Base-by-base conservation (phyloP, 2,113 vertebrate genomes). In the Anguilla rostrata region DNA sequence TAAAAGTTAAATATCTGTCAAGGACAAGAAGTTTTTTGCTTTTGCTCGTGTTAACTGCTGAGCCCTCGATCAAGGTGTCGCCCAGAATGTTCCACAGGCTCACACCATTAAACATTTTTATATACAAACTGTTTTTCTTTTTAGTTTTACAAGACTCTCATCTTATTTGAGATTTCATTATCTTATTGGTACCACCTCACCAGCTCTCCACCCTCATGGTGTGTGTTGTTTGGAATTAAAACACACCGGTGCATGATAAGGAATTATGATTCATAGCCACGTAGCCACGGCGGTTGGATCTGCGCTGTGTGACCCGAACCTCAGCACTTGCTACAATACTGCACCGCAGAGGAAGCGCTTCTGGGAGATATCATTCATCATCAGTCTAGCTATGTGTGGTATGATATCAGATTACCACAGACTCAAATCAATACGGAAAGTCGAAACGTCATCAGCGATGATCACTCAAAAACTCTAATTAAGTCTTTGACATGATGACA, bases 101-200 rank as follows among this genome's bases (percentile, higher is more conserved):
- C 26, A 80, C 71, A 39, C 41, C 40, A 41, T 63, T 29, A 84
- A 79, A 78, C n/a, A 34, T 60, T 63, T 63, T 85, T 26, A 53
- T 9, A n/a, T 34, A 53, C 16, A 71, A 78, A 71, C 20, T 41
- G 75, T 20, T 49, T 49, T 40, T 29, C 56, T 63, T 57, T 60
- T 79, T 46, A 78, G 7, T n/a, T 29, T 66, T 46, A 66, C 79
- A 82, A 81, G 40, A 8, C 80, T 46, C 80, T 46, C 34, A 56
- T 60, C 80, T 71, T 41, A 66, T 86, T 81, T 71, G 80, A 43
- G 81, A 86, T 86, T 86, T 86, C 82, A 83, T 83, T 78, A 49
- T 57, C 40, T 71, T 40, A n/a, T 49, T 11, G 29, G 41, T n/a
- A 53, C 49, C 49, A 53, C 11, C 49, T 9, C 11, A 53, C 8